Conservation (phyloP, 2,113 vertebrate genomes). For the Hirundichthys speculiger region DNA sequence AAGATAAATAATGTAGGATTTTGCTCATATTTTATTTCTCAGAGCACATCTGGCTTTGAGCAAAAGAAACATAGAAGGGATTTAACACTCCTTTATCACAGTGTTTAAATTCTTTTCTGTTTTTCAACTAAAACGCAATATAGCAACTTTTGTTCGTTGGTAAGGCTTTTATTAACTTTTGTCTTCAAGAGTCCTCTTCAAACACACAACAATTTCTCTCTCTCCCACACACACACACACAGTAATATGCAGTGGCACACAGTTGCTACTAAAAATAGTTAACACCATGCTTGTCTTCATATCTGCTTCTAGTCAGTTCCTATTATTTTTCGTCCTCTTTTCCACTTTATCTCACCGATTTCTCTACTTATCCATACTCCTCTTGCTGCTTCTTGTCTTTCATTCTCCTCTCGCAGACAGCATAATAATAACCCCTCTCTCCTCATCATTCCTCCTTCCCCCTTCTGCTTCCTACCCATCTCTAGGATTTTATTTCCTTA, state of each 20-base stretch:
- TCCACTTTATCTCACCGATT: conserved; percentile 10
- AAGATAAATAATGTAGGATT: no score
- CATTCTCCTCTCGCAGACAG: conserved; percentile 25
- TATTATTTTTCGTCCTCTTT: conserved; percentile 16
- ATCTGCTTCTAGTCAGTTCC: conserved; percentile 32
- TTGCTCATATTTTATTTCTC: no score
- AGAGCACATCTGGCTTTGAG: no score
- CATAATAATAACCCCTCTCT: conserved; percentile 45
- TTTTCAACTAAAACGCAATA: conserved; percentile 15
- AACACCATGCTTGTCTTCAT: conserved; percentile 35
- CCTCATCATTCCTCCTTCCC: conserved; percentile 9
- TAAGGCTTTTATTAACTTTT: conserved; percentile 11
- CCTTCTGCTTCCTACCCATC: conserved; percentile 6
- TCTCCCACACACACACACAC: conserved; percentile 9
- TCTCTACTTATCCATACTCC: neutral
- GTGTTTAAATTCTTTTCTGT: neutral
- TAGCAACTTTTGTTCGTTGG: conserved; percentile 10
- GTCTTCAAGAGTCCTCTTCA: conserved; percentile 8
- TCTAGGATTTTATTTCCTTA: conserved; percentile 27
- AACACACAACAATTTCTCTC: conserved; percentile 21
- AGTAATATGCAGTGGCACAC: conserved; percentile 10
- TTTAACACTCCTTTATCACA: neutral
- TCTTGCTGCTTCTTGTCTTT: no score
- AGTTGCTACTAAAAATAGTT: conserved; percentile 51
- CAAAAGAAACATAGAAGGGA: no score